Evolutionary conservation across 2,113 vertebrate genomes (phyloP).

Genomic region (Odocoileus hemionus): DNA sequence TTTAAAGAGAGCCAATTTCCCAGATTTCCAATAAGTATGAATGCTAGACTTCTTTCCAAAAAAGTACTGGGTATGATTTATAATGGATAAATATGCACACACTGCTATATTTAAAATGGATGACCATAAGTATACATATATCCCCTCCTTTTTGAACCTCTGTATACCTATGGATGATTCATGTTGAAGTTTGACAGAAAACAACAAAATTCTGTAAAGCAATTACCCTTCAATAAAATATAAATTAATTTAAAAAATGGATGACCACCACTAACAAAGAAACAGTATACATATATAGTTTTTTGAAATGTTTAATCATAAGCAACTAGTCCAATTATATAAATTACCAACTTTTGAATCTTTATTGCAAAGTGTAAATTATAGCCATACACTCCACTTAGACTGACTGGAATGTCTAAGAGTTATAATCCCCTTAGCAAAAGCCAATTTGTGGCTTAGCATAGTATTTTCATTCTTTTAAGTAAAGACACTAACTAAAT

Average conservation of each 20-base stretch:
- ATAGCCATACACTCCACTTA: neutral
- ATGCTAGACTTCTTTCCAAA: neutral
- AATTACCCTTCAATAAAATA: neutral
- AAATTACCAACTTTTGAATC: neutral
- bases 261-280: neutral
- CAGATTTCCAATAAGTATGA: neutral
- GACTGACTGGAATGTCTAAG: neutral
- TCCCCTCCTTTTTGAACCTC: neutral
- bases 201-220: neutral
- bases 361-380: neutral
- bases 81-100: neutral
- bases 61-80: neutral
- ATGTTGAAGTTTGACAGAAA: neutral
- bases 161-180: neutral
- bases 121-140: neutral
- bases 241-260: neutral
- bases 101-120: neutral
- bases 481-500: conserved; percentile 14
- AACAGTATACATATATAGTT: neutral
- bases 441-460: conserved; percentile 10
- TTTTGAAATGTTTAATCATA: neutral
- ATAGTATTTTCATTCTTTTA: conserved; percentile 6
- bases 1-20: neutral
- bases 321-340: neutral
- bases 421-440: conserved; percentile 9